Base-by-base conservation (phyloP, 2,113 vertebrate genomes). In the Anhinga anhinga region DNA sequence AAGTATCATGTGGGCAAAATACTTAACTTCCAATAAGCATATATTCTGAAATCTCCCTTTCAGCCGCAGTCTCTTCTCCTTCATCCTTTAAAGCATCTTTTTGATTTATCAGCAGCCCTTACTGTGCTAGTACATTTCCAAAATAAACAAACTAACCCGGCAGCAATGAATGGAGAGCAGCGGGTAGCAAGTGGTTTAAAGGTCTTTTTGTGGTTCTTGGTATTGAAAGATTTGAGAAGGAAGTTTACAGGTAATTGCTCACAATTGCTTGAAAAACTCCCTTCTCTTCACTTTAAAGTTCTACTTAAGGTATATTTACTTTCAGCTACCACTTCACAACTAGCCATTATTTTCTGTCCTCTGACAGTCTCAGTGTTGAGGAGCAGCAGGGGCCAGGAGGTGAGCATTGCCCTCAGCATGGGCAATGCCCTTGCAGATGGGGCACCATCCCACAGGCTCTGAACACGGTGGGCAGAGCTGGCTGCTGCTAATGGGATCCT, bases 381-480 rank as follows among this genome's bases (percentile, higher is more conserved):
- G 44, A 85, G 74, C 21, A 40, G 79, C 45, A n/a, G 72, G 38
- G 58, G 29, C 18, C 17, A 7, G 56, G 61, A 38, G 50, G 2
- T 29, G 65, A 34, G 38, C 66, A 22, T 61, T 61, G 53, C 16
- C 38, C 56, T n/a, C 66, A 44, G 62, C 61, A 12, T 1, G 2
- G 47, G 44, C 22, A 2, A 0, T 63, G 47, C 32, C 79, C 79
- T 50, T 1, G 2, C 61, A 58, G 47, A 30, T 4, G 12, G 16
- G 42, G 38, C 26, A 7, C 23, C 58, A 27, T 56, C 49, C 67
- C 63, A 21, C 34, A 17, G 15, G 29, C 38, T 63, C n/a, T 0
- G 0, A 21, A 7, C 9, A 3, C 0, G 0, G 61, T 0, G 1
- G 42, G 66, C 58, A 70, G 76, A 81, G 72, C 29, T 0, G 2